Evolutionary conservation across 2,113 vertebrate genomes (phyloP).

Genomic region (Tricholaema leucomelas): DNA sequence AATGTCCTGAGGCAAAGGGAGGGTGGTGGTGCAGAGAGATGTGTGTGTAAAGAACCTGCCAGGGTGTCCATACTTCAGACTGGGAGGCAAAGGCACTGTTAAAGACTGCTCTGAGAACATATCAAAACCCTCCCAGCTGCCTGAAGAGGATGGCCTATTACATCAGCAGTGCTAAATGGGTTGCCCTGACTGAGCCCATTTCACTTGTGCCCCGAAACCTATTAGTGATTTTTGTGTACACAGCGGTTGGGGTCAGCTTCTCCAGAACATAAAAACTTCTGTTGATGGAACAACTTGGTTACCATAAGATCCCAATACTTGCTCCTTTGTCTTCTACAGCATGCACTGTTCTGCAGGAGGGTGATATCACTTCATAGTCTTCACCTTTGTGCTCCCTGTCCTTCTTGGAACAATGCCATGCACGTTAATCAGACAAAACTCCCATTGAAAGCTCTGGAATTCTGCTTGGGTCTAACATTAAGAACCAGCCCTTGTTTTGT

Average conservation of each 20-base stretch:
- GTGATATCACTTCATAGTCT: slow-evolving; percentile 4
- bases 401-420: neutral
- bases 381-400: slow-evolving; percentile 3
- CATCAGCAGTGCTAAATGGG: neutral
- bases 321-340: neutral
- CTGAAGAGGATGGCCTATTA: neutral
- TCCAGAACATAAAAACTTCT: neutral
- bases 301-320: neutral
- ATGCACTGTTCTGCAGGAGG: neutral
- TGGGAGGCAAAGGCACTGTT: neutral
- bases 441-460: neutral
- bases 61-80: neutral
- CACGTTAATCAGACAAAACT: neutral
- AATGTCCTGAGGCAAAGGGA: neutral
- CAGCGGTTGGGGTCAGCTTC: neutral
- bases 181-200: neutral
- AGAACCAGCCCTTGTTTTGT: slow-evolving; percentile 27
- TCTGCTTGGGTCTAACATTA: neutral
- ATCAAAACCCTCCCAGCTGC: neutral
- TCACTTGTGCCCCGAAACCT: neutral
- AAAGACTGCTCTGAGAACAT: neutral
- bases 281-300: neutral
- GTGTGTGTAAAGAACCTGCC: neutral
- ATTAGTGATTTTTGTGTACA: neutral
- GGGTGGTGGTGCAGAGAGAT: neutral